These are phyloP conservation scores for Micronycteris hirsuta DNA, from an alignment of 2,113 vertebrate species.

Conservation along the genomic window DNA sequence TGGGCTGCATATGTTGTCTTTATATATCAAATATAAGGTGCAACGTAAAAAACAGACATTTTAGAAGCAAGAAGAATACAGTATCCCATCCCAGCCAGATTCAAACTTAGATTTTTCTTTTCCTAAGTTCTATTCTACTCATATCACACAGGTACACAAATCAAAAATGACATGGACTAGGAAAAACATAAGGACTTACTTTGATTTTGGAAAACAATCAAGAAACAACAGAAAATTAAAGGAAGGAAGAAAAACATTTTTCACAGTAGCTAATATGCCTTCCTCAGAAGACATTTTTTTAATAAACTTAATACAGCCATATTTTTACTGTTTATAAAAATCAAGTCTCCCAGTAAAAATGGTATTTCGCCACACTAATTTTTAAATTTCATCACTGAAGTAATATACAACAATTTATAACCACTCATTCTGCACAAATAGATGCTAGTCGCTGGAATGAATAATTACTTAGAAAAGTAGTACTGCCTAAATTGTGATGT, in stretches of 20 bases:
- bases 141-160: conserved; percentile 22
- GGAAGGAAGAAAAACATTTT: background rate
- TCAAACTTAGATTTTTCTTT: background rate
- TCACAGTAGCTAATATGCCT: conserved; percentile 37
- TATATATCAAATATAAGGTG: conserved; percentile 3
- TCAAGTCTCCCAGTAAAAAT: conserved; percentile 59
- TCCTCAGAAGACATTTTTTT: conserved; percentile 31
- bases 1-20: background rate
- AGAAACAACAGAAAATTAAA: conserved; percentile 45
- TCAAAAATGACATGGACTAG: background rate
- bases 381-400: conserved; percentile 43
- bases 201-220: conserved; percentile 42
- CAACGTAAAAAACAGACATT: conserved; percentile 30
- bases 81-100: background rate
- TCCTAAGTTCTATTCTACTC: background rate
- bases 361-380: conserved; percentile 20
- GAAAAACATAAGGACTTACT: conserved; percentile 14
- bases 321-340: conserved; percentile 63
- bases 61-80: background rate
- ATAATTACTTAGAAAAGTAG: conserved; percentile 49
- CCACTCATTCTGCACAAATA: conserved; percentile 40
- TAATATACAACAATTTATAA: conserved; percentile 28
- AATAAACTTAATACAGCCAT: conserved; percentile 28
- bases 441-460: conserved; percentile 58
- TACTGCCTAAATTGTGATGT: conserved; percentile 51